Percentiles rank a stretch among this genome's conserved stretches.
Evolutionary conservation across 2,888 invertebrate genomes (phyloP).

Genomic region (Lampropteryx suffumata): DNA sequence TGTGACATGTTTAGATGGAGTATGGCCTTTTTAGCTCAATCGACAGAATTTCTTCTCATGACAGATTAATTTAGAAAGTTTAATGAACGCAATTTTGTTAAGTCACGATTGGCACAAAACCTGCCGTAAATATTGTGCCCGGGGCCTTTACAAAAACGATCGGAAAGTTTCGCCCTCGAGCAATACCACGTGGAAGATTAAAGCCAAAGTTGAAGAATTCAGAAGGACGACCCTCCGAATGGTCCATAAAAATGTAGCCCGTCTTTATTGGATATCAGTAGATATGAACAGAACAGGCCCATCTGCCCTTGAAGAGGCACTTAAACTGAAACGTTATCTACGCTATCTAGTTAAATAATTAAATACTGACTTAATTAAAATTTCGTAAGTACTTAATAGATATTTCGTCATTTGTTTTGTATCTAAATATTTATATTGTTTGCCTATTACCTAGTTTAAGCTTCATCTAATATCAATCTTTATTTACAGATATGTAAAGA

Average conservation of each 20-base stretch:
- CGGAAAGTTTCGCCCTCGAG: conserved; percentile 49
- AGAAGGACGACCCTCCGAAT: conserved; percentile 61
- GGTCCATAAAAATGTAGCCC: conserved; percentile 66
- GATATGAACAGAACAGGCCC: conserved; percentile 39
- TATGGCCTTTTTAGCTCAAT: too few relatives aligned
- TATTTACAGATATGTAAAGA: too few relatives aligned
- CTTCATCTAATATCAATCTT: too few relatives aligned
- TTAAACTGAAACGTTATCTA: conserved; percentile 7
- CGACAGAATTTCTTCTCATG: conserved; percentile 37
- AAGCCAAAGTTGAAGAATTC: conserved; percentile 65
- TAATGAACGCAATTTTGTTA: too few relatives aligned
- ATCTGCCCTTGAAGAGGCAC: conserved; percentile 40
- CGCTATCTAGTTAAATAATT: not conserved
- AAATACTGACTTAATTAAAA: too few relatives aligned
- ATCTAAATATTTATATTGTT: too few relatives aligned
- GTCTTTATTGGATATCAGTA: conserved; percentile 65
- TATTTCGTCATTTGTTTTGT: too few relatives aligned
- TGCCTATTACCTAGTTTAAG: too few relatives aligned
- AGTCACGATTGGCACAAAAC: conserved; percentile 44
- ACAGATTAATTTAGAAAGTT: conserved; percentile 21
- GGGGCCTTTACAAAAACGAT: conserved; percentile 48
- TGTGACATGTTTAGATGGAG: too few relatives aligned
- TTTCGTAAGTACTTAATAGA: too few relatives aligned
- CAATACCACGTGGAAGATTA: conserved; percentile 71
- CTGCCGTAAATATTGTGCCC: conserved; percentile 47